Percentiles rank a stretch among this genome's conserved stretches.
Evolutionary conservation across 2,113 vertebrate species (phyloP).

Genomic region (cattle (Bos taurus)): ARS-UCD2.0 NC_037338.1:23532001-23532500

Average conservation of each 20-base stretch:
- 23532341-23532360: neutral
- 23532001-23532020: neutral
- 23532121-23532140: neutral
- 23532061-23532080: neutral
- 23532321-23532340: slow-evolving; percentile 7
- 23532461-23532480: neutral
- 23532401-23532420: neutral
- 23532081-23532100: neutral
- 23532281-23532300: neutral
- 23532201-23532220: neutral
- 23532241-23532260: neutral
- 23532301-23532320: neutral
- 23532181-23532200: neutral
- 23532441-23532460: neutral
- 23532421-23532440: neutral
- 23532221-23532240: neutral
- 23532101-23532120: neutral
- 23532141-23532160: neutral
- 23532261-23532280: neutral
- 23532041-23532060: neutral
- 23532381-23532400: neutral
- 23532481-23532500: neutral
- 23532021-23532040: neutral
- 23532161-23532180: neutral
- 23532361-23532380: neutral